These are phyloP conservation scores for Agrotis ipsilon DNA, from an alignment of 2,888 invertebrate genomes.

Conservation along the genomic window DNA sequence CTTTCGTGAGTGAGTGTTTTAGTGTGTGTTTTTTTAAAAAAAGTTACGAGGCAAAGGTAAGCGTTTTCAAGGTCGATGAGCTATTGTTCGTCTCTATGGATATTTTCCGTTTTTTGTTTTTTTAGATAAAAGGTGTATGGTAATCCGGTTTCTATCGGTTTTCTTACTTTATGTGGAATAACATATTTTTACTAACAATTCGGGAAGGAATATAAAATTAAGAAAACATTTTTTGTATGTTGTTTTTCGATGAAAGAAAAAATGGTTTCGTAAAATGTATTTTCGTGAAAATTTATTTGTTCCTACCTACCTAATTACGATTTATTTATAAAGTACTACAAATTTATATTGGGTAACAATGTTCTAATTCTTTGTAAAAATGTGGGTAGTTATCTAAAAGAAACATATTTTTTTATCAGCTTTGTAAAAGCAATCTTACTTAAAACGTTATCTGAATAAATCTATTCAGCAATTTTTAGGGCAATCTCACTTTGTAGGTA, in stretches of 20 bases:
- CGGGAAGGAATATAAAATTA: background rate
- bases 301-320: background rate
- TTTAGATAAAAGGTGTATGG: slow-evolving; percentile 30
- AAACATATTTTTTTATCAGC: no score
- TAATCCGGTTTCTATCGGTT: slow-evolving; percentile 10
- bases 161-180: background rate
- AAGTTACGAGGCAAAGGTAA: slow-evolving; percentile 43
- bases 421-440: no score
- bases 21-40: slow-evolving; percentile 20
- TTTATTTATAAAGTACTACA: no score
- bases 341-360: background rate
- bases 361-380: background rate
- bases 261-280: no score
- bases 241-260: background rate
- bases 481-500: background rate
- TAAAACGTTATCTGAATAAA: no score
- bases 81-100: slow-evolving; percentile 25
- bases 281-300: background rate
- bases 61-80: slow-evolving; percentile 42
- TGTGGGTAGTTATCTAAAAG: background rate
- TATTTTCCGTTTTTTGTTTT: slow-evolving; percentile 39
- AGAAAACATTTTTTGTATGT: background rate
- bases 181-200: background rate
- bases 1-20: slow-evolving; percentile 39
- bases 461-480: background rate